These are phyloP conservation scores for Tetragnatha montana DNA, from an alignment of 2,888 invertebrate species.

Conservation along the genomic window DNA sequence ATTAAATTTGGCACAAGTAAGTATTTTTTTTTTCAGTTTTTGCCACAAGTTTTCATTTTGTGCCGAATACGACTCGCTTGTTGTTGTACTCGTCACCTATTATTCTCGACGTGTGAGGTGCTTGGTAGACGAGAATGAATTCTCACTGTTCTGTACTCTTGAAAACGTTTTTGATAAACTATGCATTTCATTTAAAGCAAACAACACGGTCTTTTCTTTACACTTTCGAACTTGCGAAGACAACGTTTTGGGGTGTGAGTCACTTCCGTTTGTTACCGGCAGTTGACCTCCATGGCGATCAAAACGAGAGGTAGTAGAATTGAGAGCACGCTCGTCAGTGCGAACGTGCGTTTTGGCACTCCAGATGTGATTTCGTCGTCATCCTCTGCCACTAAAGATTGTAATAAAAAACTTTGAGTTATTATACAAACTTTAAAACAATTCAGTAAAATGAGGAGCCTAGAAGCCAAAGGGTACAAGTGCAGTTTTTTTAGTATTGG, in stretches of 20 bases:
- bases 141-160: not conserved
- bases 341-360: not conserved
- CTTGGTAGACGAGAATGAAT: not conserved
- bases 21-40: not conserved
- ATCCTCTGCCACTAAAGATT: conserved; percentile 18
- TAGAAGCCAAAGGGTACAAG: no score
- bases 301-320: not conserved
- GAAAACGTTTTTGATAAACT: not conserved
- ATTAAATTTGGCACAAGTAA: not conserved
- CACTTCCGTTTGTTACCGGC: conserved; percentile 36
- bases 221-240: not conserved
- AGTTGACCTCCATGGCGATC: not conserved
- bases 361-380: conserved; percentile 14
- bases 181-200: not conserved
- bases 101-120: not conserved
- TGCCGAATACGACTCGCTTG: not conserved
- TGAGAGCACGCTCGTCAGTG: not conserved
- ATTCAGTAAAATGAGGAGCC: no score
- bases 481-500: no score
- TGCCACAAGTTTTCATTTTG: not conserved
- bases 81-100: not conserved
- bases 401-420: not conserved
- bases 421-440: no score
- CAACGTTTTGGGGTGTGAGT: not conserved
- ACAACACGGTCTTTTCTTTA: not conserved